Conservation (phyloP, 2,113 vertebrate genomes). For the human region GRCh38 chr6:157723501-157724000, state of each 20-base stretch:
- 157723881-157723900: background rate
- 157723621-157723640: background rate
- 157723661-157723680: conserved; percentile 38
- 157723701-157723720: background rate
- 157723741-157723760: background rate
- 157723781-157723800: background rate
- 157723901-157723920: background rate
- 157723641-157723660: background rate
- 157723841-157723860: background rate
- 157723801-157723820: background rate
- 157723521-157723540: background rate
- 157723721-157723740: background rate
- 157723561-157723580: background rate
- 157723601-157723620: background rate
- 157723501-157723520: background rate
- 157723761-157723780: background rate
- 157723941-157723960: background rate
- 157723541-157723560: background rate
- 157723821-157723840: background rate
- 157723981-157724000: background rate
- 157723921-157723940: background rate
- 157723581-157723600: background rate
- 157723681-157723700: background rate
- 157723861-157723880: background rate
- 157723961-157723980: background rate